phyloP scores from a whole-genome alignment of 2,113 vertebrate species.

The Merops nubicus region DNA sequence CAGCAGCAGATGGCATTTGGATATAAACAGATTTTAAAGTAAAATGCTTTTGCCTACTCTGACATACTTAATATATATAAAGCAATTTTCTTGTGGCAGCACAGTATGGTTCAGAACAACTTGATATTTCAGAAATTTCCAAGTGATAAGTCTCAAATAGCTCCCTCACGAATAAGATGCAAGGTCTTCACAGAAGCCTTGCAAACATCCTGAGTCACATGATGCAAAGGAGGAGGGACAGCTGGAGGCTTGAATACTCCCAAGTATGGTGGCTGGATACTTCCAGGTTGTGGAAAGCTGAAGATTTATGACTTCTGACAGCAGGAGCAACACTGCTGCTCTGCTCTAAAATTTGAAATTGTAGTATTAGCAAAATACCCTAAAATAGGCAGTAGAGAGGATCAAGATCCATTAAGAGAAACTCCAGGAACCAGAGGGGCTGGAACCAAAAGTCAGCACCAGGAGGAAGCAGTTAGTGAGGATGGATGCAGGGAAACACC shows the following conservation, averaged over 20 bases:
- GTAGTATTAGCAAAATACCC: neutral
- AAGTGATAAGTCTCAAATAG: constrained; percentile 9
- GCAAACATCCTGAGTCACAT: neutral
- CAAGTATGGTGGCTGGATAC: neutral
- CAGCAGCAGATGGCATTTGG: constrained; percentile 48
- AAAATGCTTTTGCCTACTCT: constrained; percentile 30
- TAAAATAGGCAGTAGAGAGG: neutral
- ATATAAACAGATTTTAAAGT: constrained; percentile 52
- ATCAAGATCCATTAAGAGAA: neutral
- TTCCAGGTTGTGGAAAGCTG: neutral
- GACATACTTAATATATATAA: constrained; percentile 33
- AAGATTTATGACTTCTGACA: neutral
- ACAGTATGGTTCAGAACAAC: constrained; percentile 21
- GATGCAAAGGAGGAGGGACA: neutral
- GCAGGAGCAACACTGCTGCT: neutral
- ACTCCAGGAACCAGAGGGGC: neutral
- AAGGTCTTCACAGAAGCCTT: neutral
- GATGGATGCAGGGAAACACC: neutral
- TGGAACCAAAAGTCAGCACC: neutral
- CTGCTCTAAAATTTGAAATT: neutral
- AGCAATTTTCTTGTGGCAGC: constrained; percentile 36
- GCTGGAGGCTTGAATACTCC: neutral
- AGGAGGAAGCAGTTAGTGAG: neutral
- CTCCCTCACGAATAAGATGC: neutral
- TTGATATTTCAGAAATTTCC: constrained; percentile 36